Conservation (phyloP, 2,113 vertebrate species). For the Bungarus multicinctus region DNA sequence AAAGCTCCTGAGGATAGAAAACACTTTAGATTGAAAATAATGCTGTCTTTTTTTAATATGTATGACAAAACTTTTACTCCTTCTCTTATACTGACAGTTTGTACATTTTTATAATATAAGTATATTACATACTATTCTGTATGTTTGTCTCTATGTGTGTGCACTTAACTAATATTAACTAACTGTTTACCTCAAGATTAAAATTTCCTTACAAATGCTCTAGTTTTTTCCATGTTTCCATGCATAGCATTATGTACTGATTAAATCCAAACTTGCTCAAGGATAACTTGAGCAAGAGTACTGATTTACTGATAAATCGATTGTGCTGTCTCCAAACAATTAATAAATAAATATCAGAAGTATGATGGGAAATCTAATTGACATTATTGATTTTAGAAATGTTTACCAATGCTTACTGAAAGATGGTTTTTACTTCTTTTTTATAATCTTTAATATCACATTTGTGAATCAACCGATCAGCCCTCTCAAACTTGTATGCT, state of each 20-base stretch:
- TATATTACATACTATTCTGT: background rate
- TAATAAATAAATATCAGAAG: constrained; percentile 46
- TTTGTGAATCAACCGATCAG: background rate
- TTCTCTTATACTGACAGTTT: background rate
- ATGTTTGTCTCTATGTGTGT: too few relatives aligned
- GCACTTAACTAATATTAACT: background rate
- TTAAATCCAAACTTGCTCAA: constrained; percentile 5
- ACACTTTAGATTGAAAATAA: background rate
- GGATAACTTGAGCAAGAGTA: background rate
- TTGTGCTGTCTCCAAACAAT: constrained; percentile 46
- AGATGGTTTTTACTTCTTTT: constrained; percentile 19
- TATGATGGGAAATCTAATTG: constrained; percentile 36
- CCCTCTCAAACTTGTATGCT: background rate
- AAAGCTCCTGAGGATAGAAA: background rate
- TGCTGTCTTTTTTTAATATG: background rate
- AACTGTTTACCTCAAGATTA: background rate
- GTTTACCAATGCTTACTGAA: constrained; percentile 28
- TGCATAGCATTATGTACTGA: constrained; percentile 14
- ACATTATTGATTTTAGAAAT: constrained; percentile 43
- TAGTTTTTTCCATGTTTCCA: background rate
- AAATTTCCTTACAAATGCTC: background rate
- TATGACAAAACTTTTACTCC: background rate
- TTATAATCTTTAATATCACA: constrained; percentile 7
- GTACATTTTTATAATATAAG: background rate
- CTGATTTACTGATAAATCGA: constrained; percentile 47